Evolutionary conservation across 2,113 vertebrate species (phyloP).

Genomic region (Oreochromis spilurus): DNA sequence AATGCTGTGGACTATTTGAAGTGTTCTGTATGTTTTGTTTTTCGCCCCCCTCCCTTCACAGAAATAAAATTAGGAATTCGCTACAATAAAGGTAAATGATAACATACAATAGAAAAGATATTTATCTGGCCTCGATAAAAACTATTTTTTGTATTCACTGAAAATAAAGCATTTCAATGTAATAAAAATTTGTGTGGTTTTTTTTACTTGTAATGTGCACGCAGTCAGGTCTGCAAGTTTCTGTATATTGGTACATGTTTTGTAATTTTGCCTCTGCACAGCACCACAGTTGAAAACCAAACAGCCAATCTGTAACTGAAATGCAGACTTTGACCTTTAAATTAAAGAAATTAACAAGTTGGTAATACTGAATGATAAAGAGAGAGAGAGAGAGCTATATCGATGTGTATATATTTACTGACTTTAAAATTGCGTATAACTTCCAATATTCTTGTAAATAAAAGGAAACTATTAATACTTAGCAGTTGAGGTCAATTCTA

Average conservation of each 20-base stretch:
- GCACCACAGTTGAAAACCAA: background rate
- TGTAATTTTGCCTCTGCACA: background rate
- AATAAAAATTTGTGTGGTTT: background rate
- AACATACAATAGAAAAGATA: conserved; percentile 52
- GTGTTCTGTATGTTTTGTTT: conserved; percentile 36
- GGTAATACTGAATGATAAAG: too few species aligned
- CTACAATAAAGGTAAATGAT: conserved; percentile 42
- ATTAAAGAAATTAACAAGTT: background rate
- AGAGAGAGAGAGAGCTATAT: too few species aligned
- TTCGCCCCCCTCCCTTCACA: background rate
- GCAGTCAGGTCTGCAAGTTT: background rate
- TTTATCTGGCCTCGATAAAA: conserved; percentile 72
- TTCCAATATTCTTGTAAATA: background rate
- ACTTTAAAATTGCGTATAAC: background rate
- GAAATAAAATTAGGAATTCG: conserved; percentile 38
- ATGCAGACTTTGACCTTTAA: background rate
- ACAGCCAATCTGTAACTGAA: background rate
- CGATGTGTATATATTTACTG: background rate
- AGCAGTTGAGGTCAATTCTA: background rate
- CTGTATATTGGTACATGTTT: background rate
- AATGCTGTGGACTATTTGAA: conserved; percentile 47
- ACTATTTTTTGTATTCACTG: conserved; percentile 78
- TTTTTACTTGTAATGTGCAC: background rate
- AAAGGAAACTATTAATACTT: background rate
- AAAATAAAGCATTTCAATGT: conserved; percentile 76